These are phyloP conservation scores for Ganaspis brasiliensis DNA, from an alignment of 2,888 invertebrate species.

Conservation along the genomic window DNA sequence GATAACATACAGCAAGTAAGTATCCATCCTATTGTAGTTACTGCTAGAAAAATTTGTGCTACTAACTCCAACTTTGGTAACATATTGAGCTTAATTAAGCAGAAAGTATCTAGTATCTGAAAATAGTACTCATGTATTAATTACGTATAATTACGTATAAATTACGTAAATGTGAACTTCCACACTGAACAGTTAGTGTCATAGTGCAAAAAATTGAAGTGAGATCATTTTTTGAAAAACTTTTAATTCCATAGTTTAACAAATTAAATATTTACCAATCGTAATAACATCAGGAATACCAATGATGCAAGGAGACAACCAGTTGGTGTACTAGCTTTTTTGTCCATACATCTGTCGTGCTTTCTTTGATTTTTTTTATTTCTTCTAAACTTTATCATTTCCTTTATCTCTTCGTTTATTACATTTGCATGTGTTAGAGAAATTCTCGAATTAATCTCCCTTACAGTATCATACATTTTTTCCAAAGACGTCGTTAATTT, in stretches of 20 bases:
- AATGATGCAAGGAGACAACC: neutral
- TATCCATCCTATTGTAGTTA: no score
- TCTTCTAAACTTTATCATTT: neutral
- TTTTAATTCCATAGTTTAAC: neutral
- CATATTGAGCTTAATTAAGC: no score
- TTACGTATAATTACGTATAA: no score
- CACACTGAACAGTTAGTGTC: no score
- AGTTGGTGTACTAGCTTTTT: neutral
- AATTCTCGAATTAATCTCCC: neutral
- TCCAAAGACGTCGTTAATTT: neutral
- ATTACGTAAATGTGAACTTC: no score
- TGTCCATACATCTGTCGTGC: neutral
- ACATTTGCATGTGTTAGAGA: neutral
- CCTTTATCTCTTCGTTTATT: conserved; percentile 2
- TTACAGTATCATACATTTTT: neutral
- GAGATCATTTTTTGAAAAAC: no score
- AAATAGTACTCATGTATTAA: no score
- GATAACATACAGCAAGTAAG: no score
- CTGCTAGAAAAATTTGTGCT: no score
- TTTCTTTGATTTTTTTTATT: neutral
- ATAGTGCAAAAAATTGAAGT: no score
- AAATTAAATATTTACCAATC: conserved; percentile 8
- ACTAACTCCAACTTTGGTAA: no score
- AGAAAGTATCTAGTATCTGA: no score
- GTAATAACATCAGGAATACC: neutral